These are phyloP conservation scores for Anhinga anhinga DNA, from an alignment of 2,113 vertebrate genomes.

Conservation along the genomic window DNA sequence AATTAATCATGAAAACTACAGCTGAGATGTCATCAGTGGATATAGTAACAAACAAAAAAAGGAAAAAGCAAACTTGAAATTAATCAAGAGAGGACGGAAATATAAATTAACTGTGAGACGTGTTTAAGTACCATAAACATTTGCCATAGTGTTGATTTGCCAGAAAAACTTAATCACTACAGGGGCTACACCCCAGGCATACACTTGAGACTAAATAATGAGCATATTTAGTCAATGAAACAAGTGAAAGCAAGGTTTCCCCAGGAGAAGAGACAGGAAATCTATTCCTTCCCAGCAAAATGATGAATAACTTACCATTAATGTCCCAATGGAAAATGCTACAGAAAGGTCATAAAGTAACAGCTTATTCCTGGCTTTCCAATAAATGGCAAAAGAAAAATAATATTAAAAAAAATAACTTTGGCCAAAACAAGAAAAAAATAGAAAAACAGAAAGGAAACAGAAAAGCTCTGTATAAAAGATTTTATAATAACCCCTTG, in stretches of 20 bases:
- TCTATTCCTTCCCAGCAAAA: slow-evolving; percentile 50
- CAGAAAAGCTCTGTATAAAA: not conserved
- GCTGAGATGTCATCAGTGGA: slow-evolving; percentile 6
- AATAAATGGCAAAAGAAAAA: slow-evolving; percentile 13
- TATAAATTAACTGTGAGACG: slow-evolving; percentile 46
- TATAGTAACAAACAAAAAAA: not conserved
- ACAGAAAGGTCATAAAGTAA: slow-evolving; percentile 26
- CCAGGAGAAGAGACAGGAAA: slow-evolving; percentile 52
- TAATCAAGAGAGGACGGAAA: slow-evolving; percentile 38
- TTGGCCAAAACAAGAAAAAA: not conserved
- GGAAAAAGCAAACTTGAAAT: slow-evolving; percentile 17
- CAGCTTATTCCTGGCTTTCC: slow-evolving; percentile 17
- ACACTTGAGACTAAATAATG: slow-evolving; percentile 59
- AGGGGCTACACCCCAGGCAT: slow-evolving; percentile 21
- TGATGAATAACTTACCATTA: slow-evolving; percentile 54
- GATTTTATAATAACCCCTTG: not conserved
- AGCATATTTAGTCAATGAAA: slow-evolving; percentile 65
- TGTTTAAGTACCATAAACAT: slow-evolving; percentile 57
- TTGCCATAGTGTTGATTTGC: slow-evolving; percentile 5
- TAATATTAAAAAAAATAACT: not conserved
- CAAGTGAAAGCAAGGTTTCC: slow-evolving; percentile 51
- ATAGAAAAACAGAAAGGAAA: not conserved
- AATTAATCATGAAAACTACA: slow-evolving; percentile 1
- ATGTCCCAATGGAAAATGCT: slow-evolving; percentile 47
- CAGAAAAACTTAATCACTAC: slow-evolving; percentile 38